Conservation (phyloP, 1,140 invertebrate genomes). For the Patella vulgata region DNA sequence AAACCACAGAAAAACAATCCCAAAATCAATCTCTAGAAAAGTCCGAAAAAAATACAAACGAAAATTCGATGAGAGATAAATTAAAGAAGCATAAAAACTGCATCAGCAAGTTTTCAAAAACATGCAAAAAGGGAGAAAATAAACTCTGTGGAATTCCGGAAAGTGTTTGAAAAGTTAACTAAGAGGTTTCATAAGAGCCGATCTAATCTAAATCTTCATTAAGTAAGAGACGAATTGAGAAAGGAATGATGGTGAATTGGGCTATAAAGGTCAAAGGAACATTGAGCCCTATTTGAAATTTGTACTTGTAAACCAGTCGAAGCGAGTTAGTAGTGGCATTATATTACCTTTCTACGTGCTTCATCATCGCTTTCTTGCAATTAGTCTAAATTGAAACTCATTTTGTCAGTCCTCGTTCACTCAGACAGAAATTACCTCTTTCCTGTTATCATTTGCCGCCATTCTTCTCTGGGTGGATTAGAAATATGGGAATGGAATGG, state of each 20-base stretch:
- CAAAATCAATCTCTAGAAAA: too few species aligned
- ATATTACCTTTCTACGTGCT: slow-evolving; percentile 8
- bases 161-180: too few species aligned
- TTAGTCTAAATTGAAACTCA: slow-evolving; percentile 26
- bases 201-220: too few species aligned
- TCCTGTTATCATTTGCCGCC: slow-evolving; percentile 19
- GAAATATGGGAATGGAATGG: neutral
- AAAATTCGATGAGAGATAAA: too few species aligned
- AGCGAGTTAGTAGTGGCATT: neutral
- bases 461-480: neutral
- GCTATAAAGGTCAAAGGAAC: slow-evolving; percentile 6
- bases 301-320: slow-evolving; percentile 20
- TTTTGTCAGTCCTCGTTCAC: slow-evolving; percentile 17
- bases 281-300: slow-evolving; percentile 9
- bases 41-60: too few species aligned
- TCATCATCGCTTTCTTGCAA: slow-evolving; percentile 8
- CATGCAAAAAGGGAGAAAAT: too few species aligned
- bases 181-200: too few species aligned
- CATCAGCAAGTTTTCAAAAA: too few species aligned
- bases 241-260: neutral
- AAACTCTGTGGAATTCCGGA: too few species aligned
- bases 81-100: too few species aligned
- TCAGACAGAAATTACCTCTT: slow-evolving; percentile 20
- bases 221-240: neutral
- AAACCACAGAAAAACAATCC: too few species aligned